Evolutionary conservation across 2,113 vertebrate species (phyloP).

Genomic region (Microcebus tavaratra): DNA sequence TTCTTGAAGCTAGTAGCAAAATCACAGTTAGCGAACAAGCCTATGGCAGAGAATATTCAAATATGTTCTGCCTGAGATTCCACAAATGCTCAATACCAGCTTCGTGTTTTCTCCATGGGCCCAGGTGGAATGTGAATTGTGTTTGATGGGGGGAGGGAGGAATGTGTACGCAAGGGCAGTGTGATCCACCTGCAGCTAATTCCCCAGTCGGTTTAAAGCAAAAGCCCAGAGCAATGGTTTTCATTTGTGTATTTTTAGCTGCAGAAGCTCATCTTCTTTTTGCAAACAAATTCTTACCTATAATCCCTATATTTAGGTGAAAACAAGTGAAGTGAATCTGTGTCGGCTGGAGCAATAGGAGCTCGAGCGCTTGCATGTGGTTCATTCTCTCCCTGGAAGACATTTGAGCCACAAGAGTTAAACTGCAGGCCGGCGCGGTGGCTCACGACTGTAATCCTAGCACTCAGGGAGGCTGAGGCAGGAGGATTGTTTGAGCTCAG

Average conservation of each 20-base stretch:
- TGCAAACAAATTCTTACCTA: not conserved
- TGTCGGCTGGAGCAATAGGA: not conserved
- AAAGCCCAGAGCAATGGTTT: not conserved
- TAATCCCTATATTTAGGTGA: not conserved
- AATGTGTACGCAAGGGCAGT: rapidly evolving
- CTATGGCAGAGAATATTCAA: not conserved
- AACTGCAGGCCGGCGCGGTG: not conserved
- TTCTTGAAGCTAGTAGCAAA: not conserved
- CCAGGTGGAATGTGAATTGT: not conserved
- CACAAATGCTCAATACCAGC: not conserved
- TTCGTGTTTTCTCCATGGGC: not conserved
- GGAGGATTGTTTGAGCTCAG: no score
- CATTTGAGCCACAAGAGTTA: not conserved
- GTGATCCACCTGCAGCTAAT: not conserved
- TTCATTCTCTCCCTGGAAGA: not conserved
- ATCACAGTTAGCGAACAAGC: not conserved
- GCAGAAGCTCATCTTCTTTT: not conserved
- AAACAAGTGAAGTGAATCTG: not conserved
- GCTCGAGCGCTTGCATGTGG: not conserved
- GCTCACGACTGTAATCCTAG: no score
- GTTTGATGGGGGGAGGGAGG: not conserved
- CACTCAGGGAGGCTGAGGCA: no score
- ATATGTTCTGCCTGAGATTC: not conserved
- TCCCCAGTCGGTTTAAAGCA: not conserved
- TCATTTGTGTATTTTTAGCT: not conserved